Conservation (phyloP, 2,888 invertebrate genomes). For the Chymomyza procnemis region DNA sequence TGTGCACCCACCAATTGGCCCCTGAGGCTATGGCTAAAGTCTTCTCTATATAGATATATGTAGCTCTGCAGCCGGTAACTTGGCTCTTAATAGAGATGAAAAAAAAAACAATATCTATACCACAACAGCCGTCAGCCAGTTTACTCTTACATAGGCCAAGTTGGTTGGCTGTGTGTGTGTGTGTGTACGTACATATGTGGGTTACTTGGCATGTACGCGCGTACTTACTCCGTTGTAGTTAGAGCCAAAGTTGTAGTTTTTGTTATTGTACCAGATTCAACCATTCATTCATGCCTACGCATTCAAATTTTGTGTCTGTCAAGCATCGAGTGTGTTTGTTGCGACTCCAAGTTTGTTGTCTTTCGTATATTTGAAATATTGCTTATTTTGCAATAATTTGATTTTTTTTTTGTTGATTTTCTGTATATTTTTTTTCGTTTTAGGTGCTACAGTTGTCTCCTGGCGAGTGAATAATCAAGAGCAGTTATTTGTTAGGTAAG, state of each 20-base stretch:
- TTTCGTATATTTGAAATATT: background rate
- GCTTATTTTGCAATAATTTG: background rate
- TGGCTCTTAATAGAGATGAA: conserved; percentile 17
- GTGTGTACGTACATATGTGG: conserved; percentile 41
- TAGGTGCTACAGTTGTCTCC: conserved; percentile 97
- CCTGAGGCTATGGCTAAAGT: conserved; percentile 30
- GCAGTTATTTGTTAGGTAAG: conserved; percentile 96
- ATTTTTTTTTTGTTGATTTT: background rate
- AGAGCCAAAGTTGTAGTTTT: background rate
- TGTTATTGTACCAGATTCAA: conserved; percentile 17
- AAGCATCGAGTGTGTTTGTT: background rate
- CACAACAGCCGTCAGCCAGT: conserved; percentile 10
- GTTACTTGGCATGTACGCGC: conserved; percentile 33
- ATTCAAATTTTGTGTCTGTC: conserved; percentile 20
- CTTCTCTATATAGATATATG: background rate
- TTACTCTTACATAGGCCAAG: conserved; percentile 35
- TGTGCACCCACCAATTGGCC: conserved; percentile 62
- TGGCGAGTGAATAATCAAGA: conserved; percentile 98
- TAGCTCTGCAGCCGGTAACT: conserved; percentile 1
- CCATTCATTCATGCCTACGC: conserved; percentile 38
- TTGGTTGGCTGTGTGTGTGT: conserved; percentile 33
- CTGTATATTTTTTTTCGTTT: conserved; percentile 68
- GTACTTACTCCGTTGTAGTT: conserved; percentile 15
- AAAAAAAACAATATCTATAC: background rate
- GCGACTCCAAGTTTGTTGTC: background rate